Evolutionary conservation across 1,140 invertebrate genomes (phyloP).

Genomic region (Drosophila biarmipes): DNA sequence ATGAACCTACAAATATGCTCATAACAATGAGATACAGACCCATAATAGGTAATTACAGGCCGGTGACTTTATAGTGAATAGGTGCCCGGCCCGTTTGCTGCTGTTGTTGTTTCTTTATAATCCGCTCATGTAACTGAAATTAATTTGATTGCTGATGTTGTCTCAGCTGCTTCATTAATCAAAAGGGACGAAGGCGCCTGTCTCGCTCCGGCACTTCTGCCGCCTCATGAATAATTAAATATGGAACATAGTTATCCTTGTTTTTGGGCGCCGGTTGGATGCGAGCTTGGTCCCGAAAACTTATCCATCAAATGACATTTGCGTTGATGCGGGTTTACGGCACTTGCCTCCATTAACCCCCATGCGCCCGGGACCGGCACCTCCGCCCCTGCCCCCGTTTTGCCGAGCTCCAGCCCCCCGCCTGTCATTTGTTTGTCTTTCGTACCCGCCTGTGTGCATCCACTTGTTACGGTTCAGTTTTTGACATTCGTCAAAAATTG

Average conservation of each 20-base stretch:
- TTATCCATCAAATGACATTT: slow-evolving; percentile 81
- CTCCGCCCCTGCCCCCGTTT: neutral
- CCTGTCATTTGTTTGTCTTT: slow-evolving; percentile 61
- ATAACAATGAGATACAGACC: neutral
- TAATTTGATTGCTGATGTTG: slow-evolving; percentile 83
- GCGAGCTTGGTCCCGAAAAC: slow-evolving; percentile 53
- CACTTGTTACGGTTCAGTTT: slow-evolving; percentile 71
- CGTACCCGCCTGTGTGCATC: slow-evolving; percentile 29
- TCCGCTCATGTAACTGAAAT: slow-evolving; percentile 81
- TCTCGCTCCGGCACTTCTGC: slow-evolving; percentile 44
- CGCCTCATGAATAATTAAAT: slow-evolving; percentile 79
- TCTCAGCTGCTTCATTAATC: slow-evolving; percentile 82
- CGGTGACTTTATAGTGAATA: neutral
- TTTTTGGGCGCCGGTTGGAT: slow-evolving; percentile 15
- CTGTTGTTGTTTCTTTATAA: slow-evolving; percentile 50
- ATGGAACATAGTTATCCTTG: slow-evolving; percentile 70
- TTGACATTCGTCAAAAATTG: slow-evolving; percentile 78
- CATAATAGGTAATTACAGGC: neutral
- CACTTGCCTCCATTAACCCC: slow-evolving; percentile 23
- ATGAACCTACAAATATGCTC: too few relatives aligned
- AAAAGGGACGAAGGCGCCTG: slow-evolving; percentile 47
- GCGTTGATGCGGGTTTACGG: slow-evolving; percentile 74
- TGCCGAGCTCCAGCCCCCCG: neutral
- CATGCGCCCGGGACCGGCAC: neutral
- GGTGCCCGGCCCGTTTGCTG: neutral